Percentiles rank a stretch among this genome's conserved stretches.
phyloP scores from a whole-genome alignment of 2,113 vertebrate genomes.

The Symphodus melops region DNA sequence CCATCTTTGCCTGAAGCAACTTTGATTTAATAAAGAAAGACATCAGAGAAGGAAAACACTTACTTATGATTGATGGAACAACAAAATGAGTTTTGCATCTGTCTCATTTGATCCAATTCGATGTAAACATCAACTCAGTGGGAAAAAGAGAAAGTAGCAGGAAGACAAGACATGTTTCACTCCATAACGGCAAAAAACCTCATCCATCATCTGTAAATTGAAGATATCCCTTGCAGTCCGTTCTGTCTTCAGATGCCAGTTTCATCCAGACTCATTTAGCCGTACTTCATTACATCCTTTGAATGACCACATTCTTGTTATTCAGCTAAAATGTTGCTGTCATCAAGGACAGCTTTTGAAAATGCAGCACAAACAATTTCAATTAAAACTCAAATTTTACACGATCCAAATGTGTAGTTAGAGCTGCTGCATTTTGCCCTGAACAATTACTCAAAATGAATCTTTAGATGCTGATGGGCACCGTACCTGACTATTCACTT shows the following conservation, averaged over 20 bases:
- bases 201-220: constrained; percentile 32
- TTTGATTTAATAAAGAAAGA: constrained; percentile 20
- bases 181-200: background rate
- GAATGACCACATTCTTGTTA: constrained; percentile 14
- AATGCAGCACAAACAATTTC: background rate
- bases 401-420: background rate
- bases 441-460: background rate
- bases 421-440: no score
- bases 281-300: constrained; percentile 2
- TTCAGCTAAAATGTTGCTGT: constrained; percentile 6
- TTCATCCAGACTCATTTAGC: background rate
- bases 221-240: constrained; percentile 34
- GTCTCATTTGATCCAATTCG: constrained; percentile 24
- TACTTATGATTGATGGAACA: constrained; percentile 33
- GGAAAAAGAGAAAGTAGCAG: background rate
- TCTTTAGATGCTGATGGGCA: constrained; percentile 16
- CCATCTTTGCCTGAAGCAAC: constrained; percentile 1
- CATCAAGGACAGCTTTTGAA: background rate
- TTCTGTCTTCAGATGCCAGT: background rate
- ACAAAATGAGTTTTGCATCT: constrained; percentile 17
- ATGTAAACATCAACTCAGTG: constrained; percentile 2
- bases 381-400: background rate
- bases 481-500: constrained; percentile 20
- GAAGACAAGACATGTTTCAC: background rate
- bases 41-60: constrained; percentile 12